These are phyloP conservation scores for Hanleya hanleyi DNA, from an alignment of 2,888 invertebrate species.

Conservation along the genomic window DNA sequence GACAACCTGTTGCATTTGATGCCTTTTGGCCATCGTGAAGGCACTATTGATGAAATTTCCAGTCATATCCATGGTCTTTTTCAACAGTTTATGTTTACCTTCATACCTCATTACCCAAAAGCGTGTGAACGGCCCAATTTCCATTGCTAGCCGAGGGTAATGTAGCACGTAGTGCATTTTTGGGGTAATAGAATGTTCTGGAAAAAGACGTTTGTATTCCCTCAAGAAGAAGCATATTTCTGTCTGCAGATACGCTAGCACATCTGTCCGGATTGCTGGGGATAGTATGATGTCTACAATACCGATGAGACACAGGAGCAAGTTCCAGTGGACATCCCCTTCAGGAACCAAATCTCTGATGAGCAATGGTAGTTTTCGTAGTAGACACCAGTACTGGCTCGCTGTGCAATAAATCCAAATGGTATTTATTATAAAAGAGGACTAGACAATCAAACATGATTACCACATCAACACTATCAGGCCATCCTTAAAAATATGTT, in stretches of 20 bases:
- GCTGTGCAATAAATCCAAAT: neutral
- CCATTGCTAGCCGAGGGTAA: neutral
- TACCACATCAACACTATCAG: too few species aligned
- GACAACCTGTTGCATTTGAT: neutral
- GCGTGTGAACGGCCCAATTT: neutral
- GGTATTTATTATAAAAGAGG: too few species aligned
- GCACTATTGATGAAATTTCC: constrained; percentile 1
- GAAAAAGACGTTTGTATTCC: neutral
- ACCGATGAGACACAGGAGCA: neutral
- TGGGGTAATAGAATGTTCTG: neutral
- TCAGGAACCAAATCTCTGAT: neutral
- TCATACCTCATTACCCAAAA: neutral
- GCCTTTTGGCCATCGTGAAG: neutral
- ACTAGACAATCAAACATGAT: too few species aligned
- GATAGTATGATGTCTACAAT: neutral
- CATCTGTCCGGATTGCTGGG: neutral
- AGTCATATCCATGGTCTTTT: neutral
- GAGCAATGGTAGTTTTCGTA: neutral
- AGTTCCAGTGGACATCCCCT: neutral
- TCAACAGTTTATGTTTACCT: neutral
- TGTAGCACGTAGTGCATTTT: neutral
- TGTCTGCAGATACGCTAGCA: neutral
- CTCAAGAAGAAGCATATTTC: neutral
- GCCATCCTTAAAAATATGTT: too few species aligned
- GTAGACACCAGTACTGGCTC: neutral